Evolutionary conservation across 2,888 invertebrate species (phyloP).

Genomic region (Alloscopus bannaensis): DNA sequence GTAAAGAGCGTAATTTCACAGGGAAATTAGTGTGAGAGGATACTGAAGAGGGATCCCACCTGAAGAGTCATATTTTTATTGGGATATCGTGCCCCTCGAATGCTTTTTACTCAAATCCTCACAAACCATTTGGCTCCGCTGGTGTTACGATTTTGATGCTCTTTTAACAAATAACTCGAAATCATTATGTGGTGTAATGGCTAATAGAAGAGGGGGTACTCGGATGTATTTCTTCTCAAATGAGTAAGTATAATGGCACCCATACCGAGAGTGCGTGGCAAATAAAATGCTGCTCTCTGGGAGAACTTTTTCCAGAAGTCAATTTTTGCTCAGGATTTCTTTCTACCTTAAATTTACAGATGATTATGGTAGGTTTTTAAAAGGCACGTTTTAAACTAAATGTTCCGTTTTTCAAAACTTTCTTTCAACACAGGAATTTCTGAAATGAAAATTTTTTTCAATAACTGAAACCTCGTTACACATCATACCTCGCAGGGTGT

Average conservation of each 20-base stretch:
- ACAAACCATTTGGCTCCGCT: no score
- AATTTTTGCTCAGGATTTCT: no score
- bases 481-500: not conserved
- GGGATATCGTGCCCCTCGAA: no score
- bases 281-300: slow-evolving; percentile 32
- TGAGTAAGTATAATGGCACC: slow-evolving; percentile 32
- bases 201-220: no score
- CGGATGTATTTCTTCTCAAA: no score
- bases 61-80: slow-evolving; percentile 16
- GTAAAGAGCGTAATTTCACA: slow-evolving; percentile 43
- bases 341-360: no score
- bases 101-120: no score
- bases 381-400: no score
- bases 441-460: not conserved
- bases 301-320: not conserved
- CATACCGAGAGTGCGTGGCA: slow-evolving; percentile 45
- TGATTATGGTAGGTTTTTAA: no score
- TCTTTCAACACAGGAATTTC: not conserved
- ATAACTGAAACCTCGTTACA: not conserved
- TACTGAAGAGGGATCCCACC: slow-evolving; percentile 18
- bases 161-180: no score
- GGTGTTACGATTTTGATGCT: no score
- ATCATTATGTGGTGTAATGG: no score
- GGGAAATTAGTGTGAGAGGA: not conserved
- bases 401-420: not conserved